Evolutionary conservation across 2,888 invertebrate species (phyloP).

Genomic region (Caenorhabditis auriculariae): DNA sequence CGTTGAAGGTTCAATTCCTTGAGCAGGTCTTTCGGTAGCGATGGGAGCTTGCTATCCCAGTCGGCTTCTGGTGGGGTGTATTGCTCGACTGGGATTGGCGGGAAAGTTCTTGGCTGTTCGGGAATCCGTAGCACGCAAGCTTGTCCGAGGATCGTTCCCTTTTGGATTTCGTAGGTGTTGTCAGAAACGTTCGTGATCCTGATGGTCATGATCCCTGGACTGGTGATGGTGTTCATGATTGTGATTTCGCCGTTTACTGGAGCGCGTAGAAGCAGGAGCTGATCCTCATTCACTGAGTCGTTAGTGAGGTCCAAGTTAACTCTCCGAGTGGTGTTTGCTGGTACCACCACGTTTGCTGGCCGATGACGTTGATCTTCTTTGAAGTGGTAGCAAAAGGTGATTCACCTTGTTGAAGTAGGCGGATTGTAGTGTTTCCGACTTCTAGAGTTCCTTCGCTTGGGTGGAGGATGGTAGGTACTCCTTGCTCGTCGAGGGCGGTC

Average conservation of each 20-base stretch:
- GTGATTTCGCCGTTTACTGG: background rate
- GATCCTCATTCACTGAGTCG: too few species aligned
- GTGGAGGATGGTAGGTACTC: slow-evolving; percentile 1
- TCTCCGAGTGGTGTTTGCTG: too few species aligned
- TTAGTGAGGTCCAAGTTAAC: too few species aligned
- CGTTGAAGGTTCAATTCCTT: too few species aligned
- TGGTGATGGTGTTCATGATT: slow-evolving; percentile 1
- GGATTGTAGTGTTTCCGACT: background rate
- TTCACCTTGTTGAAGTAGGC: background rate
- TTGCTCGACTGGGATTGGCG: background rate
- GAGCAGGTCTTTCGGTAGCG: too few species aligned
- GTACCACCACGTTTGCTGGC: too few species aligned
- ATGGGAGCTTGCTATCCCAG: slow-evolving; percentile 13
- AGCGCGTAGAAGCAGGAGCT: background rate
- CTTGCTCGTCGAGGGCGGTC: slow-evolving; percentile 1
- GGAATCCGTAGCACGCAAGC: slow-evolving; percentile 1
- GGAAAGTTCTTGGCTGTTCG: too few species aligned
- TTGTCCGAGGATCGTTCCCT: background rate
- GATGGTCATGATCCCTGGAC: background rate
- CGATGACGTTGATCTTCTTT: too few species aligned
- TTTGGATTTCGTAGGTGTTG: background rate
- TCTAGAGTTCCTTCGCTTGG: background rate
- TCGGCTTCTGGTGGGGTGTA: slow-evolving; percentile 1
- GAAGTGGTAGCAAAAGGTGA: too few species aligned
- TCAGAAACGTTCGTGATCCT: slow-evolving; percentile 1